Percentiles rank a stretch among this genome's conserved stretches.
These are phyloP conservation scores for Drosophila jambulina DNA, from an alignment of 1,140 invertebrate species.

Conservation along the genomic window DNA sequence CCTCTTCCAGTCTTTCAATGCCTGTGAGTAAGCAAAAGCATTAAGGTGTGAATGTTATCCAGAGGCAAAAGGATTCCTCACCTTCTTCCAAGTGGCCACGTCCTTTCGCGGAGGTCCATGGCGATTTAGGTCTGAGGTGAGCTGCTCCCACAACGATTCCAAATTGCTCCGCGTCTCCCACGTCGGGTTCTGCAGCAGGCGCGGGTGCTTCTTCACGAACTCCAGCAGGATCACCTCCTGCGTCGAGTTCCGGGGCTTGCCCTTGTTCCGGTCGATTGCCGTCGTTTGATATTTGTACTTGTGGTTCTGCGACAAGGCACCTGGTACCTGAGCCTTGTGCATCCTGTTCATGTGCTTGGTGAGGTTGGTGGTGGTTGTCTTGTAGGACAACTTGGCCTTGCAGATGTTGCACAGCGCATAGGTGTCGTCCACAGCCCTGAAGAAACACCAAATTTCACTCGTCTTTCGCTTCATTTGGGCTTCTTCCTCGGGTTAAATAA, in stretches of 20 bases:
- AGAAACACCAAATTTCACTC: constrained; percentile 73
- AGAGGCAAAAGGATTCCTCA: background rate
- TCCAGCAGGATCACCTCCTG: constrained; percentile 65
- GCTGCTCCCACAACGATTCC: constrained; percentile 64
- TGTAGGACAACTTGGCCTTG: constrained; percentile 70
- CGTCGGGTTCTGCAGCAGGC: constrained; percentile 62
- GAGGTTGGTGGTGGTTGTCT: constrained; percentile 70
- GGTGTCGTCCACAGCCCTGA: constrained; percentile 67
- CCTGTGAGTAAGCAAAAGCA: constrained; percentile 18
- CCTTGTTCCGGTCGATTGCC: constrained; percentile 51
- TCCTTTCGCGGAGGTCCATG: constrained; percentile 67
- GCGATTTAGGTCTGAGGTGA: constrained; percentile 52
- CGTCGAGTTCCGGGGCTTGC: constrained; percentile 59
- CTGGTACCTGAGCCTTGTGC: constrained; percentile 10
- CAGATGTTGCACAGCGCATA: constrained; percentile 71
- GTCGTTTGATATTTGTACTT: constrained; percentile 54
- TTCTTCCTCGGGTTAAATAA: constrained; percentile 19
- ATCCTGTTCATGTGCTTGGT: constrained; percentile 75
- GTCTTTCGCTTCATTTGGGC: constrained; percentile 63
- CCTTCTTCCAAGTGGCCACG: constrained; percentile 67
- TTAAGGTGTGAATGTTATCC: background rate
- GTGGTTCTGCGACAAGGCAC: constrained; percentile 12
- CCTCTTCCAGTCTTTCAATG: constrained; percentile 73
- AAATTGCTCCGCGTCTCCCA: constrained; percentile 57
- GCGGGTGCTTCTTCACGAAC: constrained; percentile 66